These are phyloP conservation scores for Chiloscyllium punctatum DNA, from an alignment of 2,797 vertebrate genomes.

Conservation along the genomic window DNA sequence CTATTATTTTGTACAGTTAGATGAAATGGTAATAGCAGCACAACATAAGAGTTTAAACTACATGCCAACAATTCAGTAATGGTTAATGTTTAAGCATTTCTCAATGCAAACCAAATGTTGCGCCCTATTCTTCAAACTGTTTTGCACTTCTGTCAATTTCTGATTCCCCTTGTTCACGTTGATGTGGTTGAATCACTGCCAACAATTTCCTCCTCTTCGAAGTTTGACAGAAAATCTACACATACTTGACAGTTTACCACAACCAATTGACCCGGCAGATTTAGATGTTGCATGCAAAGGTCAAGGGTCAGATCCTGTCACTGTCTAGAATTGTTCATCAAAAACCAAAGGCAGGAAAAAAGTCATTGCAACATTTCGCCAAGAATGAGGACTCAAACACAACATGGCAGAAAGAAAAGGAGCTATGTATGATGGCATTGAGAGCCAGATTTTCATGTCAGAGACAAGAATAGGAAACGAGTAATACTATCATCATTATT, in stretches of 20 bases:
- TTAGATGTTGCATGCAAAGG: background rate
- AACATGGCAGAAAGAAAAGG: background rate
- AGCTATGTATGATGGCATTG: background rate
- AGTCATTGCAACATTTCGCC: background rate
- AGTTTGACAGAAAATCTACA: background rate
- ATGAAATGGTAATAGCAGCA: background rate
- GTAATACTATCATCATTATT: no score
- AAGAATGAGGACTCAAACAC: background rate
- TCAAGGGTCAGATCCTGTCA: background rate
- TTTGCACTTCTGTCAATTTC: background rate
- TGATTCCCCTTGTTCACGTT: background rate
- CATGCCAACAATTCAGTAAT: background rate
- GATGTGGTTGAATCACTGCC: background rate
- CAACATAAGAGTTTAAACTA: background rate
- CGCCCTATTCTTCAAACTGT: background rate
- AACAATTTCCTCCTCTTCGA: background rate
- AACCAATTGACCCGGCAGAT: background rate
- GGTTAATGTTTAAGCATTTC: background rate
- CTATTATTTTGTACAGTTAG: background rate
- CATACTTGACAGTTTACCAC: background rate
- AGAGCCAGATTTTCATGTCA: no score
- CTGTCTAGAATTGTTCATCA: background rate
- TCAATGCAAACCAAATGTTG: background rate
- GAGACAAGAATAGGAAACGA: no score
- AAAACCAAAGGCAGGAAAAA: background rate